These are phyloP conservation scores for Pollenia amentaria DNA, from an alignment of 2,888 invertebrate genomes.

Conservation along the genomic window DNA sequence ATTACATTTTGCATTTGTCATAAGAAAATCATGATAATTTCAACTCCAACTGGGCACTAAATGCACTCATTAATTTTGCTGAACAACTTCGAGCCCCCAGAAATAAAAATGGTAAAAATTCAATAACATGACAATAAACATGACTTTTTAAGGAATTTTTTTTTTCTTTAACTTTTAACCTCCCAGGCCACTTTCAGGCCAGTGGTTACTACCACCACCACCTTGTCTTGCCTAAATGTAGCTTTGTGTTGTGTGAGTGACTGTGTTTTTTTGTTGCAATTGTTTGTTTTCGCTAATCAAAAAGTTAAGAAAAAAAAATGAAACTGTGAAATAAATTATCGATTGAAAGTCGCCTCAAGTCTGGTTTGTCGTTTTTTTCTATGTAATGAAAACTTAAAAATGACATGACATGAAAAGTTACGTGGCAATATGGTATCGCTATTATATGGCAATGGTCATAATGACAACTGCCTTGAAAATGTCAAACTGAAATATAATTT, in stretches of 20 bases:
- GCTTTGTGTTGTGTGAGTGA: neutral
- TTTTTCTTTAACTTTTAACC: slow-evolving; percentile 7
- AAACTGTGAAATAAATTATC: slow-evolving; percentile 51
- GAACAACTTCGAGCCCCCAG: neutral
- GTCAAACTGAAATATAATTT: slow-evolving; percentile 46
- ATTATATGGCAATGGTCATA: slow-evolving; percentile 43
- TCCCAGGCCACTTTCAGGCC: neutral
- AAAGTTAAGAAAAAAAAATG: slow-evolving; percentile 39
- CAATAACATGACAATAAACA: slow-evolving; percentile 57
- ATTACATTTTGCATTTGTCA: slow-evolving; percentile 31
- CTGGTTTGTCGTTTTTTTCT: neutral
- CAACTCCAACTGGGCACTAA: slow-evolving; percentile 35
- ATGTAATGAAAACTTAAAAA: slow-evolving; percentile 50
- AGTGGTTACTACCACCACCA: slow-evolving; percentile 1
- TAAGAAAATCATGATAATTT: slow-evolving; percentile 20
- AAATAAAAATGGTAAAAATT: slow-evolving; percentile 48
- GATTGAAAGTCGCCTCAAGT: slow-evolving; percentile 49
- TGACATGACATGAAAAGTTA: slow-evolving; percentile 51
- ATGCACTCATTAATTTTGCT: neutral
- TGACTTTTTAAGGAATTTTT: slow-evolving; percentile 56
- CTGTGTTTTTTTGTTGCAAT: neutral
- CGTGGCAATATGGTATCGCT: slow-evolving; percentile 36
- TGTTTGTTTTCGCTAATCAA: slow-evolving; percentile 1
- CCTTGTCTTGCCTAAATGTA: slow-evolving; percentile 44
- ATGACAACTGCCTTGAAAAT: slow-evolving; percentile 69